Conservation (phyloP, 2,113 vertebrate genomes). For the Clarias magur region DNA sequence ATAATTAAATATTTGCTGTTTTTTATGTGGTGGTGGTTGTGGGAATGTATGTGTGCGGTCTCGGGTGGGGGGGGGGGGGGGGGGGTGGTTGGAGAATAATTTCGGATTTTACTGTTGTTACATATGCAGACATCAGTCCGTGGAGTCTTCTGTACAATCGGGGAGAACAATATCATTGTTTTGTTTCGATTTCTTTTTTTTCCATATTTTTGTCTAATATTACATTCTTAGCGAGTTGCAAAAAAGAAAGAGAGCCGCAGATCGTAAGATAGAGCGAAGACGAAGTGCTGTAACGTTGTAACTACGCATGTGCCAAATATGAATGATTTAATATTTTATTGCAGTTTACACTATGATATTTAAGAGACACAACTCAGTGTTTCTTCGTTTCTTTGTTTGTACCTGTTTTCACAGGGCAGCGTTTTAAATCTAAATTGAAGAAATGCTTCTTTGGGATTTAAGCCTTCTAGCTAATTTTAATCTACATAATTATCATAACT, state of each 20-base stretch:
- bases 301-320: constrained; percentile 25
- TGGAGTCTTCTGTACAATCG: constrained; percentile 47
- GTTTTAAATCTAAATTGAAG: not conserved
- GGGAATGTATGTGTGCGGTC: constrained; percentile 42
- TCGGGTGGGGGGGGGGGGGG: constrained; percentile 53
- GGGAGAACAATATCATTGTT: constrained; percentile 21
- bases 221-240: constrained; percentile 23
- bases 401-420: not conserved
- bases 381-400: not conserved
- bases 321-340: not conserved
- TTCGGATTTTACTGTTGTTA: constrained; percentile 59
- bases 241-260: not conserved
- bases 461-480: not conserved
- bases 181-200: constrained; percentile 8
- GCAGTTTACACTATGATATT: not conserved
- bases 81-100: constrained; percentile 54
- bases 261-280: not conserved
- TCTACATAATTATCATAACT: not conserved
- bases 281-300: constrained; percentile 4
- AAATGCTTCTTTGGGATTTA: not conserved
- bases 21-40: constrained; percentile 52
- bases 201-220: constrained; percentile 17
- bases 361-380: not conserved
- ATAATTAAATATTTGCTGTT: constrained; percentile 75
- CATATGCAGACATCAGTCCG: constrained; percentile 42